Base-by-base conservation (phyloP, 2,797 vertebrate species). In the Psittacula derbiana region DNA sequence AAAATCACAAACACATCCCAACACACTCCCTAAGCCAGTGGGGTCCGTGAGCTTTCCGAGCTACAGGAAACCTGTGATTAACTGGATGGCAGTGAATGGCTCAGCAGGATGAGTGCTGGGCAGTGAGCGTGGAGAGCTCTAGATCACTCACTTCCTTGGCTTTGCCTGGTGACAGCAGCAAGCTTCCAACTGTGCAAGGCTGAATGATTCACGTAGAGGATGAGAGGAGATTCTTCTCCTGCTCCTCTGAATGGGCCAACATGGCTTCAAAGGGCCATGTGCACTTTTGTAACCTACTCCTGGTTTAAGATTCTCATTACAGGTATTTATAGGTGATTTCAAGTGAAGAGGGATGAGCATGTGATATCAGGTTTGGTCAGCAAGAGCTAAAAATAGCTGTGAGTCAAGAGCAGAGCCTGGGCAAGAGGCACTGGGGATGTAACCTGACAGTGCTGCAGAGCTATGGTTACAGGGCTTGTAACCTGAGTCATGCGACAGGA, bases 311-410 rank as follows among this genome's bases (percentile, higher is more conserved):
- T 49, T 86, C 72, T 50, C 8, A 12, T 66, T 65, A 70, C 46
- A 70, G 20, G 41, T 95, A 95, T 93, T 93, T 79, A 76, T 78
- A 91, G 80, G 80, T 1, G 0, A 91, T 81, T 93, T 91, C 67
- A 93, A 95, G 75, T 50, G 30, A 88, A 79, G 25, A 88, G 50
- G 76, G 72, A 93, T 76, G 60, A 86, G 72, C 66, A 89, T 72
- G 78, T 73, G 93, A 90, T 67, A 86, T 24, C 36, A 36, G 57
- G 58, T 84, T 75, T 74, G 83, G 87, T 88, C 93, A 96, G 80
- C 83, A 90, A 79, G 83, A 93, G 50, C 93, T 93, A 96, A 96
- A 91, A 94, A 96, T 96, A 97, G 73, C 20, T 2, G 2, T 79
- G 85, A 95, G 85, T 78, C 80, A 91, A 58, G 50, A 92, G 67